Evolutionary conservation across 2,113 vertebrate genomes (phyloP).

Genomic region (Corythaixoides concolor): DNA sequence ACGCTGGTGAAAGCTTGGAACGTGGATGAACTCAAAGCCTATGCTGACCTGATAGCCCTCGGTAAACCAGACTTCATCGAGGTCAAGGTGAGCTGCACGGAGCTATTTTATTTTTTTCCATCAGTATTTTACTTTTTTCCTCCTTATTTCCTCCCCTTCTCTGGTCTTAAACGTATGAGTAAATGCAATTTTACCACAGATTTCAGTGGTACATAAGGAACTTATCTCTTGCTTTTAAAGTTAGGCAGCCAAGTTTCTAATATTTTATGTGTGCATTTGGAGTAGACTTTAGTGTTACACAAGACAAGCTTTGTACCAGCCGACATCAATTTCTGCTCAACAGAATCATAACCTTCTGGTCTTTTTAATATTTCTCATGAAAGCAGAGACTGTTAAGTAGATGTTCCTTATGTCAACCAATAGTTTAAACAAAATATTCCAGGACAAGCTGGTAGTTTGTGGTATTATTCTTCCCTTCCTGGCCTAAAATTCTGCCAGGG

Average conservation of each 20-base stretch:
- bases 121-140: not conserved
- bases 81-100: slow-evolving; percentile 84
- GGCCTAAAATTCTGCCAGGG: not conserved
- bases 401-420: not conserved
- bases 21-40: slow-evolving; percentile 90
- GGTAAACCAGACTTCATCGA: slow-evolving; percentile 93
- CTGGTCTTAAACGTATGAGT: rapidly evolving
- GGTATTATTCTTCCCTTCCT: not conserved
- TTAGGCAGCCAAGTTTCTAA: not conserved
- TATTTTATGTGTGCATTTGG: not conserved
- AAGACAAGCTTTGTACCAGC: not conserved
- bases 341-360: not conserved
- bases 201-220: not conserved
- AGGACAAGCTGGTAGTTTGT: not conserved
- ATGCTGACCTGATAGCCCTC: slow-evolving; percentile 85
- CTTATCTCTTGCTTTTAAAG: not conserved
- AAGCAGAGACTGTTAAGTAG: not conserved
- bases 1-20: slow-evolving; percentile 97
- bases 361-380: not conserved
- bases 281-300: not conserved
- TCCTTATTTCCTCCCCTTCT: not conserved
- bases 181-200: not conserved
- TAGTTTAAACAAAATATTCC: not conserved
- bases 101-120: not conserved
- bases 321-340: not conserved